phyloP scores from a whole-genome alignment of 2,888 invertebrate species.

The Macropis europaea region DNA sequence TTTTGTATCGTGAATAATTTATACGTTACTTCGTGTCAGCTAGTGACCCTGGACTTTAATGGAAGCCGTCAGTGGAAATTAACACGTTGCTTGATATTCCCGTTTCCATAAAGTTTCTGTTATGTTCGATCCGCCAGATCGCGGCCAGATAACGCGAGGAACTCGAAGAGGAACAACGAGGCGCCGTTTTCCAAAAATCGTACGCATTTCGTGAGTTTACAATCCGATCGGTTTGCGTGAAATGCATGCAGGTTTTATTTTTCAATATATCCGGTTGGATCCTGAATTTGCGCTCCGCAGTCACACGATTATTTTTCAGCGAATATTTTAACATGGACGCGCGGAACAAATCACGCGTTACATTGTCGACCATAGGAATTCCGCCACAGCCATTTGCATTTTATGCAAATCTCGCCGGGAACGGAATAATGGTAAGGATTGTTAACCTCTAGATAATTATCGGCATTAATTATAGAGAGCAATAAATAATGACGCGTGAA shows the following conservation, averaged over 20 bases:
- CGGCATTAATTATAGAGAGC: not conserved
- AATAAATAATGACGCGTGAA: too few relatives aligned
- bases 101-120: not conserved
- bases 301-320: not conserved
- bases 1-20: too few relatives aligned
- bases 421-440: not conserved
- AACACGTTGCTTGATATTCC: not conserved
- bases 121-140: not conserved
- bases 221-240: not conserved
- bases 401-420: not conserved
- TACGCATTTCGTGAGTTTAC: not conserved
- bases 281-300: not conserved
- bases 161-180: not conserved
- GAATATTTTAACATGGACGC: not conserved
- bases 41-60: not conserved
- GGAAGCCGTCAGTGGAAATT: not conserved
- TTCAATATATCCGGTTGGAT: not conserved
- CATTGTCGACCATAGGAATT: not conserved
- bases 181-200: not conserved
- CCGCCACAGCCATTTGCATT: not conserved
- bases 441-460: constrained; percentile 1
- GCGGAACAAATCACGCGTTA: not conserved
- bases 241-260: not conserved
- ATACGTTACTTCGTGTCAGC: too few relatives aligned
- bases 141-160: not conserved